These are phyloP conservation scores for Phalacrocorax aristotelis DNA, from an alignment of 2,113 vertebrate genomes.

Conservation along the genomic window DNA sequence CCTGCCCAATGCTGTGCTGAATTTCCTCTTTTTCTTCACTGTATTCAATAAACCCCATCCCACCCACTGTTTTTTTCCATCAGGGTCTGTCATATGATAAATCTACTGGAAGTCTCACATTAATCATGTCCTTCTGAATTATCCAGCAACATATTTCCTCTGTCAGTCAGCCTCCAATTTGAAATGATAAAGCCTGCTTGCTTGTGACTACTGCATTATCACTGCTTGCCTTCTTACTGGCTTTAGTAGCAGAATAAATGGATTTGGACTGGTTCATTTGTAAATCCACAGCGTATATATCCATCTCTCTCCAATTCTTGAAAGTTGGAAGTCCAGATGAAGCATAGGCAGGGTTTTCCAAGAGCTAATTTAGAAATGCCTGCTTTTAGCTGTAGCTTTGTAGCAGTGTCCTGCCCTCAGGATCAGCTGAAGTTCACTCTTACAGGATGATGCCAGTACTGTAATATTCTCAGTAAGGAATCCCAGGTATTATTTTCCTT, in stretches of 20 bases:
- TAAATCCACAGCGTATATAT: not conserved
- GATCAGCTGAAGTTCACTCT: not conserved
- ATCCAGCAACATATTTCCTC: conserved; percentile 24
- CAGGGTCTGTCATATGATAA: not conserved
- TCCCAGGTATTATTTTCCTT: not conserved
- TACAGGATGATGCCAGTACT: not conserved
- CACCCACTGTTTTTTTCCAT: not conserved
- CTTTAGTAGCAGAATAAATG: not conserved
- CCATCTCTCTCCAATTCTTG: accelerated
- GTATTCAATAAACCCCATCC: not conserved
- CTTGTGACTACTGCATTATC: conserved; percentile 15
- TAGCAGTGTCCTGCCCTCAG: not conserved
- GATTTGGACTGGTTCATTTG: not conserved
- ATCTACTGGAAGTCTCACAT: not conserved
- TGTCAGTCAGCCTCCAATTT: conserved; percentile 36
- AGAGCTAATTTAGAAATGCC: not conserved
- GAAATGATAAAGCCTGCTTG: conserved; percentile 21
- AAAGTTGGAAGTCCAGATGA: not conserved
- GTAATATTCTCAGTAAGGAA: not conserved
- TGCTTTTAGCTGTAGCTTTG: not conserved
- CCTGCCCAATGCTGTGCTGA: not conserved
- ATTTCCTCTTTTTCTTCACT: not conserved
- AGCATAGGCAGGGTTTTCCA: not conserved
- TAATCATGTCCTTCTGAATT: conserved; percentile 51
- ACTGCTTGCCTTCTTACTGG: conserved; percentile 47